Evolutionary conservation across 2,113 vertebrate genomes (phyloP).

Genomic region (Gadus chalcogrammus): DNA sequence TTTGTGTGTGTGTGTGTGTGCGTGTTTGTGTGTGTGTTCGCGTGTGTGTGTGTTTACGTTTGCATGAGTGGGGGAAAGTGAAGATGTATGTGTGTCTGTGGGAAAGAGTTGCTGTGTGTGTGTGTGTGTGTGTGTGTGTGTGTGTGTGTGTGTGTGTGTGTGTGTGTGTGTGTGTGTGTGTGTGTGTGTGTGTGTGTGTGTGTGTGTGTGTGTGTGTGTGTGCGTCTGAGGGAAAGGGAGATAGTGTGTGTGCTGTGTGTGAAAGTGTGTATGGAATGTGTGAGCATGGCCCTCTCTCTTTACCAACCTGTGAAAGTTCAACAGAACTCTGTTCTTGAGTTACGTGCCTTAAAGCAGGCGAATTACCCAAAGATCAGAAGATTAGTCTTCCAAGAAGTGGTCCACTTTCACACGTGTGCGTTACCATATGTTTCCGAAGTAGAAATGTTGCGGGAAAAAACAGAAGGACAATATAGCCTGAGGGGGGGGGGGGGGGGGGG

Average conservation of each 20-base stretch:
- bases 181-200: constrained; percentile 20
- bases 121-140: not conserved
- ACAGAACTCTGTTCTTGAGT: constrained; percentile 30
- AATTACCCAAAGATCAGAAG: constrained; percentile 18
- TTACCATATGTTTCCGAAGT: no score
- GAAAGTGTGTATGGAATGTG: no score
- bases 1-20: no score
- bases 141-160: constrained; percentile 22
- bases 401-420: no score
- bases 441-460: no score
- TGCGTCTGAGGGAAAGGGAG: not conserved
- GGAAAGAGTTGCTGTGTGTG: constrained; percentile 1
- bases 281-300: constrained; percentile 7
- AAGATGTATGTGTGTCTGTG: not conserved
- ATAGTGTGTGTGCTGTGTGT: not conserved
- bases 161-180: not conserved
- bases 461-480: not conserved
- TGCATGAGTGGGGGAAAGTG: constrained; percentile 9
- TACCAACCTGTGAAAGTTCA: constrained; percentile 16
- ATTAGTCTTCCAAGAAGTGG: no score
- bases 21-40: constrained; percentile 15
- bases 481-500: no score
- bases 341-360: constrained; percentile 23
- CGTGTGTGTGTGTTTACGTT: no score
- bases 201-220: constrained; percentile 17